Conservation (phyloP, 2,113 vertebrate species). For the Myotis davidii region DNA sequence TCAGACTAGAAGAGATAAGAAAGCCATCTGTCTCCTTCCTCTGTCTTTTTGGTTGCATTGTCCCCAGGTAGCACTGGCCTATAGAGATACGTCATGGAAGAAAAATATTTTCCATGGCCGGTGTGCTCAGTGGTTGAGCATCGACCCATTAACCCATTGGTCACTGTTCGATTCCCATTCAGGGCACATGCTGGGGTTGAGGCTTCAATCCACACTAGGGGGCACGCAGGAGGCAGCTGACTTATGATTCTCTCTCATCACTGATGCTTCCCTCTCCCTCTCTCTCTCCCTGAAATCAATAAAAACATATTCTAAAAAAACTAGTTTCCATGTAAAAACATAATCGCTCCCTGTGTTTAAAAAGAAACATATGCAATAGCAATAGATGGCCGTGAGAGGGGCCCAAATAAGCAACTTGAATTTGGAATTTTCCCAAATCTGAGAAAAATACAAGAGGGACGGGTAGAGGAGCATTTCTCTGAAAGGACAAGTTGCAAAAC, state of each 20-base stretch:
- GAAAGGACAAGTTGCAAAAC: background rate
- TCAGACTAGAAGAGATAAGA: constrained; percentile 14
- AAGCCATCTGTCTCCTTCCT: background rate
- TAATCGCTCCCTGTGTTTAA: constrained; percentile 40
- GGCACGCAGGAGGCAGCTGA: too few species aligned
- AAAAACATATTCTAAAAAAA: too few species aligned
- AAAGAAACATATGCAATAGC: background rate
- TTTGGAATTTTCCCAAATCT: background rate
- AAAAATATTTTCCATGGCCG: background rate
- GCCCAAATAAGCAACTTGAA: background rate
- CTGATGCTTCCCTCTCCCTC: too few species aligned
- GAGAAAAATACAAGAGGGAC: background rate
- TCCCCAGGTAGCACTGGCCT: background rate
- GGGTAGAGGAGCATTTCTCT: background rate
- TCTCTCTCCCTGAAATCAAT: too few species aligned
- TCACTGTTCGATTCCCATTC: too few species aligned
- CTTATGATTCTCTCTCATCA: too few species aligned
- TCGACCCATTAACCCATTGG: too few species aligned
- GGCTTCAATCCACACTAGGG: too few species aligned
- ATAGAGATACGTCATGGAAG: background rate
- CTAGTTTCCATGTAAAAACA: background rate
- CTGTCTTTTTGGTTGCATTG: background rate
- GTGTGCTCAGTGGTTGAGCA: too few species aligned
- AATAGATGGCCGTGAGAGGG: background rate
- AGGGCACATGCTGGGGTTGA: too few species aligned